Evolutionary conservation across 2,797 vertebrate species (phyloP), one percentile per base, ranked within the genome.

Genomic region (Phoebastria nigripes): DNA sequence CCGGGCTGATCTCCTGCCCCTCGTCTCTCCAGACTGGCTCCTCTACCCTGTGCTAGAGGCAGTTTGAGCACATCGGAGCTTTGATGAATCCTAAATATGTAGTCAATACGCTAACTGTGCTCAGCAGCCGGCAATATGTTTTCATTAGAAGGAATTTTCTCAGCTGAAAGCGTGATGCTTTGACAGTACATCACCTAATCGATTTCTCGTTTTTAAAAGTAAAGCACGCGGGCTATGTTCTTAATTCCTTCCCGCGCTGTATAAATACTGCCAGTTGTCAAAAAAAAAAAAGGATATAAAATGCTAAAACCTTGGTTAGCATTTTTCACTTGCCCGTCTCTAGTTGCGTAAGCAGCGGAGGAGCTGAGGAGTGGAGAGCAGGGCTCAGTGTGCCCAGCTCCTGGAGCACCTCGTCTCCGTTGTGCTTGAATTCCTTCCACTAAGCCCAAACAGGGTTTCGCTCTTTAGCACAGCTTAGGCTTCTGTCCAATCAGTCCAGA

Each of bases 401-500:
- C 65, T 83, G 65, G 49, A 85, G n/a, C 52, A 78, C 42, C 85
- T 88, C 8, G 0, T 82, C 61, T 91, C 87, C 31, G 1, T 63
- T 81, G 72, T 74, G 26, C 70, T 66, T 80, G n/a, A 90, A 86
- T 92, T 91, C 66, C 51, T 83, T 83, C 76, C 81, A 33, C 62
- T 47, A 55, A 93, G 89, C 79, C 79, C 89, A 91, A 47, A 86
- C 31, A 88, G 59, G 84, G 87, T 81, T 96, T 85, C 35, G 46
- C 90, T 92, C 92, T 94, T 92, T 81, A 86, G 89, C 82, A 52
- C 71, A 87, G 84, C 52, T 88, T 96, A 93, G 96, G 94, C 94
- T 95, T 93, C 65, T 88, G 78, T 95, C 96, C 96, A 97, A 78
- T 82, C 5, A 2, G 62, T 88, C 95, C 96, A 97, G 94, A 97